Percentiles rank a stretch among this genome's conserved stretches.
phyloP scores from a whole-genome alignment of 2,797 vertebrate species.

The Babyrousa celebensis region DNA sequence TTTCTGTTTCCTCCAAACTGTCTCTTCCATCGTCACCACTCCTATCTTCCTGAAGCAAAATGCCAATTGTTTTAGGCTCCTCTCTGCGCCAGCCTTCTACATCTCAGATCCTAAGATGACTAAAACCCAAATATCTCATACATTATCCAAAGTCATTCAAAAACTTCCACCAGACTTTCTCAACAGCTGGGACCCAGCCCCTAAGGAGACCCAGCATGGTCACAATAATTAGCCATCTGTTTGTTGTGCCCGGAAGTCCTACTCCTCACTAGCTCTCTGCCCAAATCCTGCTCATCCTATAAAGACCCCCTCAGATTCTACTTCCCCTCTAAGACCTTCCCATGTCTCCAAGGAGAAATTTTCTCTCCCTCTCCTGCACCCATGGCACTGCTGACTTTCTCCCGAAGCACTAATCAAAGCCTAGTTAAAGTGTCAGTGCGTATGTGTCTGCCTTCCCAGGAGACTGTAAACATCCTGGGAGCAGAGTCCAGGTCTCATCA shows the following conservation, averaged over 20 bases:
- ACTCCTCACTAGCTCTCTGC: background rate
- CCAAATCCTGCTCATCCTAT: background rate
- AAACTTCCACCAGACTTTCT: background rate
- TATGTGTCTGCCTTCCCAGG: background rate
- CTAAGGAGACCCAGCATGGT: background rate
- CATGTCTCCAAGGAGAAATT: background rate
- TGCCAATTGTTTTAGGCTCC: background rate
- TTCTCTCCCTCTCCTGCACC: background rate
- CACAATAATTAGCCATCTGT: background rate
- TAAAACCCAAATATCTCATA: background rate
- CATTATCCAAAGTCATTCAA: background rate
- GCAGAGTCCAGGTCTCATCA: background rate
- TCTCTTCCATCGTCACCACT: background rate
- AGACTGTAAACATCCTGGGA: background rate
- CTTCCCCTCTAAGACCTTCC: background rate
- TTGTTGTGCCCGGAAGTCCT: background rate
- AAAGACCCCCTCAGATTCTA: background rate
- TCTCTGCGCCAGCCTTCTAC: background rate
- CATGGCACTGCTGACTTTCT: background rate
- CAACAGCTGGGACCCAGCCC: background rate
- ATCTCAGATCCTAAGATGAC: background rate
- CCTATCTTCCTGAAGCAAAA: background rate
- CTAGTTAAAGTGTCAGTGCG: background rate
- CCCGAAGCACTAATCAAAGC: background rate
- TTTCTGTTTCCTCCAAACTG: constrained; percentile 26